Evolutionary conservation across 2,113 vertebrate species (phyloP), one percentile per base, ranked within the genome.

Genomic region (Otolemur garnettii): DNA sequence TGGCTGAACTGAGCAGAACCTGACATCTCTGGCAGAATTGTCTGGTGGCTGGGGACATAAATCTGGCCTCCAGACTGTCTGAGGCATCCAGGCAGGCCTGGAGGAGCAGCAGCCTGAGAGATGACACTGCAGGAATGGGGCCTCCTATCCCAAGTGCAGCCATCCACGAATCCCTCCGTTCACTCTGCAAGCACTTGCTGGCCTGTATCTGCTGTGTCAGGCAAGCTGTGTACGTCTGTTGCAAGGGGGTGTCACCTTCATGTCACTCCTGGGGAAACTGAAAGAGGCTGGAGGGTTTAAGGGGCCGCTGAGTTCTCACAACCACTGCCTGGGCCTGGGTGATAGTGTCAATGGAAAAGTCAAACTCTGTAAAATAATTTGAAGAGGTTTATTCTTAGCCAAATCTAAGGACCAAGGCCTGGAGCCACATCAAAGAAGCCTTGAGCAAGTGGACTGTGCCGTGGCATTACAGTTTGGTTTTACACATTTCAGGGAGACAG

Each of bases 1-100:
- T 98, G 97, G 94, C 11, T 91, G 68, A 97, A 85, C 87, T 72
- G 95, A 97, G 72, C 79, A 79, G 75, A 97, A 96, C 90, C 68
- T 75, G 68, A 59, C 33, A 11, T 94, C 68, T 96, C 17, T 10
- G 85, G 94, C 93, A 95, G 64, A 68, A 77, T 64, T 55, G n/a
- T 97, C 86, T 68, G 90, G 33, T 69, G 80, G 79, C 55, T 79
- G 80, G 94, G 96, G 94, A 95, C 84, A 97, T 91, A 97, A 95
- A 92, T 97, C 66, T 59, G 90, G 78, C 30, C 50, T 97, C 84
- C 55, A 69, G 80, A 35, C 74, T 72, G n/a, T 60, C 57, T 87
- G 92, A 3, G 45, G 85, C 90, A 79, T 59, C 35, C 1, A 96
- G 78, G 60, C 87, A 38, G 62, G 53, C 64, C 30, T 2, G 89